Evolutionary conservation across 2,888 invertebrate genomes (phyloP).

Genomic region (Microctonus brassicae): DNA sequence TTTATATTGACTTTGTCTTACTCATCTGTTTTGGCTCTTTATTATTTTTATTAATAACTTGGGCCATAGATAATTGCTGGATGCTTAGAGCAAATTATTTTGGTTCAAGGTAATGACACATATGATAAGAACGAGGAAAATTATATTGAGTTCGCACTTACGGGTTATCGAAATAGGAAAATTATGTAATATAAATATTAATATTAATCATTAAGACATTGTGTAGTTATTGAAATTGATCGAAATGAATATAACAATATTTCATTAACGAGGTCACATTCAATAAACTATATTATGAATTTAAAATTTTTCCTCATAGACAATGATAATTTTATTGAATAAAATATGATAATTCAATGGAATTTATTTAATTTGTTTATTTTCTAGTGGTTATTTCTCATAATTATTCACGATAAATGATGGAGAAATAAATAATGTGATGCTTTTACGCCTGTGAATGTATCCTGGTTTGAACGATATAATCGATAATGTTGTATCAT

Average conservation of each 20-base stretch:
- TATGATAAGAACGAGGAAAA: background rate
- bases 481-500: conserved; percentile 43
- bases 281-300: background rate
- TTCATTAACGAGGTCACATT: background rate
- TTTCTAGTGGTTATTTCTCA: conserved; percentile 19
- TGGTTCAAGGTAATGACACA: conserved; percentile 7
- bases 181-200: background rate
- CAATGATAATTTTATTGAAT: background rate
- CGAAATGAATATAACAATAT: background rate
- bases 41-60: background rate
- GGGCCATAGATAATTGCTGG: background rate
- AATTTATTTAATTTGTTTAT: background rate
- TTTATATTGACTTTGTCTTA: background rate
- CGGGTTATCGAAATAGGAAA: conserved; percentile 4
- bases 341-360: background rate
- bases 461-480: conserved; percentile 48
- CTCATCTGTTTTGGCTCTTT: background rate
- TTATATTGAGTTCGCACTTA: background rate
- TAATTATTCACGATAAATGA: conserved; percentile 32
- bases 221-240: background rate
- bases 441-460: conserved; percentile 10
- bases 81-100: background rate
- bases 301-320: background rate
- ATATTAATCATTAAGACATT: too few relatives aligned
- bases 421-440: conserved; percentile 24